These are phyloP conservation scores for Drosophila subquinaria DNA, from an alignment of 2,888 invertebrate genomes.

Conservation along the genomic window DNA sequence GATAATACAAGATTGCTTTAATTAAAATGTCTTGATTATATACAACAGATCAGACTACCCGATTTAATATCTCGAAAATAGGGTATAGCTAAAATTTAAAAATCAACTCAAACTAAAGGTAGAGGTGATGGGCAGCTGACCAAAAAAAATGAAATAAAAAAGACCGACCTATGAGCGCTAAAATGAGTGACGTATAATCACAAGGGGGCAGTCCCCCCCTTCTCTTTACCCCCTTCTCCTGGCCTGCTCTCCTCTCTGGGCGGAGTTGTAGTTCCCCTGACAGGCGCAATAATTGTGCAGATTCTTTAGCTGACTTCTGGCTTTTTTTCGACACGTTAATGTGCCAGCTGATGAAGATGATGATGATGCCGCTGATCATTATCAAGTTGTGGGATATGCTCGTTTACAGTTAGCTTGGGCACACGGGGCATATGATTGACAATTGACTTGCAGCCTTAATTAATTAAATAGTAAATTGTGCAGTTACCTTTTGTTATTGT, in stretches of 20 bases:
- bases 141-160: constrained; percentile 38
- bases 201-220: constrained; percentile 1
- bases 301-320: constrained; percentile 53
- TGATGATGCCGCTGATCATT: constrained; percentile 9
- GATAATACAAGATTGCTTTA: too few species aligned
- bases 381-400: constrained; percentile 22
- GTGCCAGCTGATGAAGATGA: constrained; percentile 47
- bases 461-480: constrained; percentile 79
- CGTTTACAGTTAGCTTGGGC: constrained; percentile 35
- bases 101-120: constrained; percentile 11
- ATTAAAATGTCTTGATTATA: background rate
- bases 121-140: constrained; percentile 48
- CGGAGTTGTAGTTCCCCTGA: constrained; percentile 36
- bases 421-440: constrained; percentile 70
- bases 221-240: background rate
- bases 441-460: constrained; percentile 56
- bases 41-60: background rate
- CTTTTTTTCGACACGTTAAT: constrained; percentile 67
- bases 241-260: background rate
- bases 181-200: constrained; percentile 71
- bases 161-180: constrained; percentile 55
- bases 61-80: background rate
- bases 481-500: constrained; percentile 25
- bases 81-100: constrained; percentile 14
- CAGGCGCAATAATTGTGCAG: constrained; percentile 74